Base-by-base conservation (phyloP, 2,888 invertebrate species). In the Yponomeuta cagnagella region DNA sequence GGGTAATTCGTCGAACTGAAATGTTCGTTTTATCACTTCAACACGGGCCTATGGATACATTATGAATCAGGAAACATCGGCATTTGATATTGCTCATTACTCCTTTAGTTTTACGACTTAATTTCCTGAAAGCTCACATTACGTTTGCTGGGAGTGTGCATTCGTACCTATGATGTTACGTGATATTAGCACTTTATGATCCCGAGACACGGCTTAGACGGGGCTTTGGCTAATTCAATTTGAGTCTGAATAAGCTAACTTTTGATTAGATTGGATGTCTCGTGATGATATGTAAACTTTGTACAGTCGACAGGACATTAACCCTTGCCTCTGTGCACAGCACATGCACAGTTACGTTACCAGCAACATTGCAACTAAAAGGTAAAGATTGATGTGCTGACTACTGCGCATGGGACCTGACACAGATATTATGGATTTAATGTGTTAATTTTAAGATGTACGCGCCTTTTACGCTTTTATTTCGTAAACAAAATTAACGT, bases 71-170 rank as follows among this genome's bases (percentile, higher is more conserved):
- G 52, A 58, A 58, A 58, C 52, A 58, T 58, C 5, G 52, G 43
- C 70, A 70, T 43, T 48, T 23, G 77, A 86, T 80, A 82, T 83
- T 83, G 77, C 73, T 80, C 82, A 82, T 87, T 84, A 83, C 80
- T 74, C 75, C 80, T 77, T 79, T 76, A 75, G 76, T 77, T 87
- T 89, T 88, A 90, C 88, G 83, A 85, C 84, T 89, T 90, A 88
- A 91, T 91, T 91, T 91, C 90, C 90, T 90, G 89, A 85, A 83
- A 83, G 85, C 80, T 75, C 76, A 5, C 82, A 80, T 83, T 84
- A 80, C 83, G 84, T 86, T 84, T 82, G 83, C 82, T 79, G 23
- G 31, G 80, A 78, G 74, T 74, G 52, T 15, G 52, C 15, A 58
- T 58, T 58, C 52, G 43, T 43, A 43, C 43, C 73, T 75, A 75